A percentile compares a stretch with the other conserved stretches of the same genome.
phyloP scores from a whole-genome alignment of 1,140 invertebrate species.

The Brachionus plicatilis region DNA sequence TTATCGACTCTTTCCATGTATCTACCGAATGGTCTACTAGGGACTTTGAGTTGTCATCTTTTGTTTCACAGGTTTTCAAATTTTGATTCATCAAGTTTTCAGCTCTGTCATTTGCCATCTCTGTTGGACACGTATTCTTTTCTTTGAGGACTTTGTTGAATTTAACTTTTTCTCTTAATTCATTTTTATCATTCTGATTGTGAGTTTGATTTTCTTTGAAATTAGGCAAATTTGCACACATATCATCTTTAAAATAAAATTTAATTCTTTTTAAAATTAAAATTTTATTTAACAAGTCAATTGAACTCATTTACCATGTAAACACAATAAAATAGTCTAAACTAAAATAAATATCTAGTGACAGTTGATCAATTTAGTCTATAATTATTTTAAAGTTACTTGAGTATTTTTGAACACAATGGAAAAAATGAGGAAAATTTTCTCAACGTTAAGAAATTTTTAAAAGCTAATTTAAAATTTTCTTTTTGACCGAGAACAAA shows the following conservation, averaged over 20 bases:
- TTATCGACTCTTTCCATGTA: constrained; percentile 7
- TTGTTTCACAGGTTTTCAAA: background rate
- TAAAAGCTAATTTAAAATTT: background rate
- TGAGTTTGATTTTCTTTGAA: background rate
- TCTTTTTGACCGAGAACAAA: background rate
- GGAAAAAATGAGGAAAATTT: background rate
- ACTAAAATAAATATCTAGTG: background rate
- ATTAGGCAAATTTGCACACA: background rate
- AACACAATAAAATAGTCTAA: background rate
- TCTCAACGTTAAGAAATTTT: background rate
- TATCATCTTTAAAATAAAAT: background rate
- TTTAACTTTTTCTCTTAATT: background rate
- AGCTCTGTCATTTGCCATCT: background rate
- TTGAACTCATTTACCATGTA: background rate
- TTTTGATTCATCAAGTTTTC: background rate
- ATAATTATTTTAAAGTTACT: background rate
- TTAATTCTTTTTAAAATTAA: background rate
- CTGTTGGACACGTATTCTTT: background rate
- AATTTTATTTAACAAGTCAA: background rate
- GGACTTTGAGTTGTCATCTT: background rate
- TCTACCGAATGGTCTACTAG: background rate
- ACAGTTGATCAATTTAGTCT: background rate
- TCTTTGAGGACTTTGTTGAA: background rate
- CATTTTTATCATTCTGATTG: background rate
- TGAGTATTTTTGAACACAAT: background rate